Percentiles rank a stretch among this genome's conserved stretches.
These are phyloP conservation scores for Hirtodrosophila cameraria DNA, from an alignment of 2,888 invertebrate species.

Conservation along the genomic window DNA sequence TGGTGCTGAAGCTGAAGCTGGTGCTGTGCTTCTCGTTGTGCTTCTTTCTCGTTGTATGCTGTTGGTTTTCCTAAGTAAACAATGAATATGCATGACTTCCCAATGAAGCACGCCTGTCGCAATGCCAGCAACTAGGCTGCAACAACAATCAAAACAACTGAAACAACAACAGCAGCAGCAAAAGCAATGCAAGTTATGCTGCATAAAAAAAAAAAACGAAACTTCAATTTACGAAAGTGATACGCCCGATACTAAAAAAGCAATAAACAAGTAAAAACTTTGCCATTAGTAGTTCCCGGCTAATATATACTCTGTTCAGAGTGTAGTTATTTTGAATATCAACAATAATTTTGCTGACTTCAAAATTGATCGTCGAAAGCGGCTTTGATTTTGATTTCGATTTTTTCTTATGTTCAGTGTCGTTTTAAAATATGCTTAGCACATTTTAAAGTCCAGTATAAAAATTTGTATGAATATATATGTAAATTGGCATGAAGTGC, in stretches of 20 bases:
- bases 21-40: constrained; percentile 28
- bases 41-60: constrained; percentile 29
- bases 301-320: too few species aligned
- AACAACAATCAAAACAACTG: constrained; percentile 31
- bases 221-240: constrained; percentile 80
- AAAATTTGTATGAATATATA: too few species aligned
- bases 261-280: not conserved
- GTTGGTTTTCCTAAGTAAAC: constrained; percentile 69
- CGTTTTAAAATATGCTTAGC: too few species aligned
- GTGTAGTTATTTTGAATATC: too few species aligned
- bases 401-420: too few species aligned
- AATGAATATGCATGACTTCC: constrained; percentile 79
- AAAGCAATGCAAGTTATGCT: constrained; percentile 29
- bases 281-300: too few species aligned
- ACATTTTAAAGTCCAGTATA: too few species aligned
- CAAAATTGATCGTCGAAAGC: too few species aligned
- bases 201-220: constrained; percentile 20
- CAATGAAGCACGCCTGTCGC: constrained; percentile 57
- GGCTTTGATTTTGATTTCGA: too few species aligned
- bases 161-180: constrained; percentile 23
- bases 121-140: constrained; percentile 36
- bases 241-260: constrained; percentile 48
- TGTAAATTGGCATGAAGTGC: too few species aligned
- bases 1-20: constrained; percentile 12
- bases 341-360: too few species aligned